phyloP scores from a whole-genome alignment of 2,888 invertebrate species.

The Drosophila silvestris region DNA sequence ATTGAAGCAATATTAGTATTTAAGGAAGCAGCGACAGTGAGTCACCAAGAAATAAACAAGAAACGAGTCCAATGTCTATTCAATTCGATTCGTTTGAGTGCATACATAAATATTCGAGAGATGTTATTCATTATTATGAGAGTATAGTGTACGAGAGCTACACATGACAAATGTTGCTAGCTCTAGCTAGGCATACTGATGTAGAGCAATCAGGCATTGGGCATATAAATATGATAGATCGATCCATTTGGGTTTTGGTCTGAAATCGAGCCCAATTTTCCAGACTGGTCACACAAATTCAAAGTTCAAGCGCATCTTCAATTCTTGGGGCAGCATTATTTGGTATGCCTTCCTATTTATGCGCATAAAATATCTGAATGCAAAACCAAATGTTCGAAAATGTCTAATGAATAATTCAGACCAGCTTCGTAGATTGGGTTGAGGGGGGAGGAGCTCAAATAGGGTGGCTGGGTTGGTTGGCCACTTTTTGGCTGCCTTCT shows the following conservation, averaged over 20 bases:
- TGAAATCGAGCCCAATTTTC: background rate
- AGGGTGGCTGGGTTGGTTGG: background rate
- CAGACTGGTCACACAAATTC: constrained; percentile 15
- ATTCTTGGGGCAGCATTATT: constrained; percentile 9
- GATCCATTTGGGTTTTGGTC: background rate
- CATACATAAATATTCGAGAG: background rate
- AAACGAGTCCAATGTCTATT: background rate
- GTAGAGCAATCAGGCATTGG: background rate
- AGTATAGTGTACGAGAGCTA: background rate
- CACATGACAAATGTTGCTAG: background rate
- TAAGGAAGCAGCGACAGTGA: background rate
- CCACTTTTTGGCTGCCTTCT: constrained; percentile 30
- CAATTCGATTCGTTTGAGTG: background rate
- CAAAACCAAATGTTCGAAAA: constrained; percentile 49
- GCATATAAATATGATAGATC: background rate
- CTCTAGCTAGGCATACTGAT: too few species aligned
- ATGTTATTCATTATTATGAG: background rate
- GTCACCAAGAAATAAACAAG: background rate
- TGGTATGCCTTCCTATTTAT: constrained; percentile 37
- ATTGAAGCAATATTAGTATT: background rate
- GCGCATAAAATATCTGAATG: constrained; percentile 53
- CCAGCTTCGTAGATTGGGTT: constrained; percentile 5
- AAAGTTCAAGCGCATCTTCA: constrained; percentile 53
- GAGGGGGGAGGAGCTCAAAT: background rate
- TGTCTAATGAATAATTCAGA: constrained; percentile 74